phyloP scores from a whole-genome alignment of 2,113 vertebrate genomes.

The Saguinus midas region DNA sequence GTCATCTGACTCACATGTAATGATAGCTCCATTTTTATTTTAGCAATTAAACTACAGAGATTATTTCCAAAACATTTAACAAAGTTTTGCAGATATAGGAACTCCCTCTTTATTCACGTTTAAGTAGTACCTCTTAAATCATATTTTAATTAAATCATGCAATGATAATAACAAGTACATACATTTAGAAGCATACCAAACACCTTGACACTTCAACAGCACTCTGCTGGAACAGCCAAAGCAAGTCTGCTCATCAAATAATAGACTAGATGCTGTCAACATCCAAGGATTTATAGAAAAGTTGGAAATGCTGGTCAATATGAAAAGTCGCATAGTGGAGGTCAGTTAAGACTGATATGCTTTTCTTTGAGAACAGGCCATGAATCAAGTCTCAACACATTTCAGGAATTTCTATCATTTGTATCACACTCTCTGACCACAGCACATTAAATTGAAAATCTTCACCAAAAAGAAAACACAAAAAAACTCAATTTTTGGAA shows the following conservation, averaged over 20 bases:
- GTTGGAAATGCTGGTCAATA: neutral
- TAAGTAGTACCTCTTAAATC: neutral
- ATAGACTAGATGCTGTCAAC: neutral
- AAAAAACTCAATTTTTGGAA: neutral
- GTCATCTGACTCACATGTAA: neutral
- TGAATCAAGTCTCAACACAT: neutral
- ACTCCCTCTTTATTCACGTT: neutral
- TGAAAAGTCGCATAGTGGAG: neutral
- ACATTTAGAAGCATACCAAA: neutral
- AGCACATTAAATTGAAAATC: neutral
- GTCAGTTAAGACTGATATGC: neutral
- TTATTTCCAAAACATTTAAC: constrained; percentile 30
- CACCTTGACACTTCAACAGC: neutral
- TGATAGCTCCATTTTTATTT: neutral
- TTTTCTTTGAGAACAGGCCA: neutral
- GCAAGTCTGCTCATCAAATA: neutral
- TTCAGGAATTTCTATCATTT: neutral
- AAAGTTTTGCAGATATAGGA: neutral
- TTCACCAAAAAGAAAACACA: neutral
- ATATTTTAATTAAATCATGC: neutral
- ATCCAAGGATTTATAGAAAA: neutral
- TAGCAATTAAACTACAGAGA: neutral
- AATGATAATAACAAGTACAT: neutral
- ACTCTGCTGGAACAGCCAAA: neutral
- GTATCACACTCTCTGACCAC: neutral